phyloP scores from a whole-genome alignment of 2,888 invertebrate genomes.

The Limnephilus lunatus region DNA sequence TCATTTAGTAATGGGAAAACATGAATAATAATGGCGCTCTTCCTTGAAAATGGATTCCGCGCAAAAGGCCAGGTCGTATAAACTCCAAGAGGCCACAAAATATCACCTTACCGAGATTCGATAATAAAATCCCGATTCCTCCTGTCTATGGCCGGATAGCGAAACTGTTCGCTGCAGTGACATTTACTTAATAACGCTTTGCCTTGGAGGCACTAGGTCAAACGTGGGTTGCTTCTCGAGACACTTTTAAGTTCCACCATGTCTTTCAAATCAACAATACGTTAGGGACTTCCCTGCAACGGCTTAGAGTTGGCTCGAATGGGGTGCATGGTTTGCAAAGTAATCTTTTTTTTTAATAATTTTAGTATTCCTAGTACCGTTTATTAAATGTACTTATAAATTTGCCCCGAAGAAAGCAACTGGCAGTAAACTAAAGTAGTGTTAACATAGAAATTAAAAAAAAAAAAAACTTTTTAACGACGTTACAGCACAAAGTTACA shows the following conservation, averaged over 20 bases:
- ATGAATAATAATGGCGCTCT: neutral
- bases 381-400: too few species aligned
- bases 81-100: conserved; percentile 38
- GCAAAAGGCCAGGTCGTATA: neutral
- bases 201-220: conserved; percentile 26
- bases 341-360: too few species aligned
- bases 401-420: too few species aligned
- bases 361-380: too few species aligned
- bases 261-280: neutral
- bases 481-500: neutral
- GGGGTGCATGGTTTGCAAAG: neutral
- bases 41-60: neutral
- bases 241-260: conserved; percentile 25
- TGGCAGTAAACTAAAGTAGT: too few species aligned
- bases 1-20: neutral
- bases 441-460: too few species aligned
- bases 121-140: conserved; percentile 46
- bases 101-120: conserved; percentile 53
- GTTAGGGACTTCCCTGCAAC: neutral
- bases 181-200: conserved; percentile 60
- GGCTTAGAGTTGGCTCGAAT: neutral
- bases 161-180: conserved; percentile 53
- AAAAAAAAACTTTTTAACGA: neutral
- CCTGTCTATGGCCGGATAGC: neutral
- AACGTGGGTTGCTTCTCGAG: conserved; percentile 28